Percentiles rank a stretch among this genome's conserved stretches.
Evolutionary conservation across 2,113 vertebrate species (phyloP).

Genomic region (Athene cunicularia): DNA sequence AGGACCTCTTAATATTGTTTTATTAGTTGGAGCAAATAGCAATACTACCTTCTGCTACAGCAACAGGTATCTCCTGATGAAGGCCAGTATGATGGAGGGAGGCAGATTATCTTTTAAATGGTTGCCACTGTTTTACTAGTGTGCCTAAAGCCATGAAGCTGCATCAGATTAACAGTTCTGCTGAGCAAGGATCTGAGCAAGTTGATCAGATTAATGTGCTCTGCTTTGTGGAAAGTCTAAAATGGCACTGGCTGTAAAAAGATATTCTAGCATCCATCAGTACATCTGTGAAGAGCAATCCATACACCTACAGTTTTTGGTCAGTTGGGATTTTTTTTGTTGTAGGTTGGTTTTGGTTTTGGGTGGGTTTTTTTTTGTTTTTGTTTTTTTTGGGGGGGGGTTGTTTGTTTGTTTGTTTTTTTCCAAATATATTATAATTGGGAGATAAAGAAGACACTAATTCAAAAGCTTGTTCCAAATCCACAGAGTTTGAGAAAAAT

Average conservation of each 20-base stretch:
- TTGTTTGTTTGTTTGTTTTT: not conserved
- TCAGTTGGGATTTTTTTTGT: fast-evolving
- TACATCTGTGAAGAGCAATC: not conserved
- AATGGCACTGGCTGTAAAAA: not conserved
- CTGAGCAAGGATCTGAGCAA: not conserved
- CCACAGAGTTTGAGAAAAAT: not conserved
- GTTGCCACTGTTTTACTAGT: not conserved
- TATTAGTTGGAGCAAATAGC: not conserved
- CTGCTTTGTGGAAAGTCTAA: not conserved
- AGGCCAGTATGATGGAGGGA: not conserved
- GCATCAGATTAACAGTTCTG: not conserved
- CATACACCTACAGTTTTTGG: not conserved
- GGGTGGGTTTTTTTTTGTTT: too few species aligned
- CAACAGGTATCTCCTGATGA: not conserved
- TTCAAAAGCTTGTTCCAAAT: not conserved
- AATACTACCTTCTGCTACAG: not conserved
- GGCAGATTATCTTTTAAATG: not conserved
- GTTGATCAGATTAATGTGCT: not conserved
- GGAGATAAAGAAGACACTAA: not conserved
- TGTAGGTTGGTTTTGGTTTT: not conserved
- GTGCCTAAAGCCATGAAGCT: not conserved
- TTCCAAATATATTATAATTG: not conserved
- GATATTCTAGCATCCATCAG: not conserved
- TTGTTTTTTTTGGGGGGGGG: not conserved
- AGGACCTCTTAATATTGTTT: not conserved